These are phyloP conservation scores for Araneus ventricosus DNA, from an alignment of 1,140 invertebrate species.

Conservation along the genomic window DNA sequence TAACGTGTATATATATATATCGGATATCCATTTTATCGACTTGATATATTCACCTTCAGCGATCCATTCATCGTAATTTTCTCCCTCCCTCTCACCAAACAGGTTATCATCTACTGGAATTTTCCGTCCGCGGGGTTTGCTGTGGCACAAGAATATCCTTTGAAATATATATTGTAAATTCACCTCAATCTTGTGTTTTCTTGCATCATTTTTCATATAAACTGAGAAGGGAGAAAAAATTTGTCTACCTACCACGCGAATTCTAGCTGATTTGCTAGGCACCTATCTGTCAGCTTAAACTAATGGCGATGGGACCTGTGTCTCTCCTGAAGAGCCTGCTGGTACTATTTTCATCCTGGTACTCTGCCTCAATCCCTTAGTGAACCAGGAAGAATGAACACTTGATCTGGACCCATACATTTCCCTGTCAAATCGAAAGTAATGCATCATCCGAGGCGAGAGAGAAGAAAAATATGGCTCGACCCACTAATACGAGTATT, in stretches of 20 bases:
- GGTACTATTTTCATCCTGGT: conserved; percentile 61
- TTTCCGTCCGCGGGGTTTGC: not conserved
- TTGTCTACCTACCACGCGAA: conserved; percentile 2
- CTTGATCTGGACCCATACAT: conserved; percentile 70
- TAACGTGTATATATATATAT: not conserved
- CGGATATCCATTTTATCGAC: not conserved
- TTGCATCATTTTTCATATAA: conserved; percentile 58
- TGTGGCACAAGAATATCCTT: conserved; percentile 9
- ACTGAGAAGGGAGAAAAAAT: conserved; percentile 24
- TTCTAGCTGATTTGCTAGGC: conserved; percentile 58
- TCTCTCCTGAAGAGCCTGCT: conserved; percentile 28
- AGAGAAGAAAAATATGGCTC: conserved; percentile 30
- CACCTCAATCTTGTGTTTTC: conserved; percentile 26
- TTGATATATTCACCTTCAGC: not conserved
- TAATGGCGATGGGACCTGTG: conserved; percentile 59
- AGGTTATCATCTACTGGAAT: conserved; percentile 22
- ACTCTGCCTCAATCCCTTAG: conserved; percentile 39
- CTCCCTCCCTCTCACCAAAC: not conserved
- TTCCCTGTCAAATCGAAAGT: conserved; percentile 65
- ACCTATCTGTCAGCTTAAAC: conserved; percentile 68
- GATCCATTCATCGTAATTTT: conserved; percentile 28
- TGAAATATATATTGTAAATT: conserved; percentile 36
- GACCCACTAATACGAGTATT: conserved; percentile 53
- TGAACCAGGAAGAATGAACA: conserved; percentile 60
- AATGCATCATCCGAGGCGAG: conserved; percentile 47